Evolutionary conservation across 1,140 invertebrate species (phyloP).

Genomic region (Aethina tumida): DNA sequence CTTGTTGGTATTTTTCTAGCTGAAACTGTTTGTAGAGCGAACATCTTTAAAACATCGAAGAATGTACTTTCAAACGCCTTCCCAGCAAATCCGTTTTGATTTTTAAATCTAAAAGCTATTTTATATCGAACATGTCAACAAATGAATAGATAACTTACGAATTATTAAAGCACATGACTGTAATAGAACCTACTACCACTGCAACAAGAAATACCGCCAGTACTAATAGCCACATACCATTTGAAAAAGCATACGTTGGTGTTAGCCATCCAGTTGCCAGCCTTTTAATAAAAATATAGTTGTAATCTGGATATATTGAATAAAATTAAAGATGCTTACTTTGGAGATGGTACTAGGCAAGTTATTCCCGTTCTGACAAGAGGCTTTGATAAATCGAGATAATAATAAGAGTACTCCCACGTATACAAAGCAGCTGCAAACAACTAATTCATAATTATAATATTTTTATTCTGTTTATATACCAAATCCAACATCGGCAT

Average conservation of each 20-base stretch:
- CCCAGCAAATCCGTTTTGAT: no score
- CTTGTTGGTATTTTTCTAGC: slow-evolving; percentile 6
- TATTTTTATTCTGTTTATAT: slow-evolving; percentile 5
- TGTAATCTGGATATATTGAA: slow-evolving; percentile 4
- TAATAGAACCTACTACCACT: slow-evolving; percentile 8
- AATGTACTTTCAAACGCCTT: slow-evolving; percentile 11
- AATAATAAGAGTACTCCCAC: slow-evolving; percentile 45
- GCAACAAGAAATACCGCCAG: slow-evolving; percentile 14
- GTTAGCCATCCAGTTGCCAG: slow-evolving; percentile 23
- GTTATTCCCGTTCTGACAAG: slow-evolving; percentile 46
- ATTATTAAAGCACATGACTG: slow-evolving; percentile 2
- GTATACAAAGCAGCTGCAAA: slow-evolving; percentile 45
- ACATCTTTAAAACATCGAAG: slow-evolving; percentile 13
- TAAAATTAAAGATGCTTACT: slow-evolving; percentile 30
- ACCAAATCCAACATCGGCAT: slow-evolving; percentile 46
- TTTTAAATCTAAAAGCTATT: no score
- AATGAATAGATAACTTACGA: slow-evolving; percentile 5
- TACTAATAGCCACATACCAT: slow-evolving; percentile 25
- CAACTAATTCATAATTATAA: slow-evolving; percentile 3
- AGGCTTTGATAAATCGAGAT: slow-evolving; percentile 44
- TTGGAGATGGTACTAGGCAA: slow-evolving; percentile 45
- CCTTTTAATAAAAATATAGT: slow-evolving; percentile 20
- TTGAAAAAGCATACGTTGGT: slow-evolving; percentile 23
- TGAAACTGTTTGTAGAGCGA: slow-evolving; percentile 15
- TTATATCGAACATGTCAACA: slow-evolving; percentile 3